Base-by-base conservation (phyloP, 2,888 invertebrate genomes). In the Tuberolachnus salignus region DNA sequence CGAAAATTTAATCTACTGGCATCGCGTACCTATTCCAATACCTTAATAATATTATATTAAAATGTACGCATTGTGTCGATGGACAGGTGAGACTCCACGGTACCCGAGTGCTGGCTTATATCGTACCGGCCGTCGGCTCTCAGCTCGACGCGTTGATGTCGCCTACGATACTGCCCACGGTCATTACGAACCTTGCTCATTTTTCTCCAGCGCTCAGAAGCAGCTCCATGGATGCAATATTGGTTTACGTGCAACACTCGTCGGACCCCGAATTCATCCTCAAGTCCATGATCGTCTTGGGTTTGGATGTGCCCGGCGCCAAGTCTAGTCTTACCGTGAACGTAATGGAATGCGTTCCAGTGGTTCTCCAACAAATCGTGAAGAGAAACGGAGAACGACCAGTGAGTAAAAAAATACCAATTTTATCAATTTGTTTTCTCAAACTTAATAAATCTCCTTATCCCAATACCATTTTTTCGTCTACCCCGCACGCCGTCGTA, bases 141-240 rank as follows among this genome's bases (percentile, higher is more conserved):
- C 89, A 89, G 73, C 88, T 94, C 19, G 91, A 94, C 82, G 88
- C 89, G 81, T 89, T 91, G 80, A 91, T 93, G 87, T 82, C 83
- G 6, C 86, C 87, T 74, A 85, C 86, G 14, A 85, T 91, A 67
- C 85, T 91, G 61, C 89, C 90, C 57, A 91, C 92, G 84, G 87
- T 94, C 72, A 89, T 94, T 46, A 89, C 90, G 82, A 94, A 94
- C 86, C 86, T 95, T 70, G 93, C 94, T 4, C 92, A 94, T 84
- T 88, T 89, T 66, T 92, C 92, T 0, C 93, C 93, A 0, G 92
- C 93, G 0, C 92, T 94, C 0, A 88, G 93, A 16, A 93, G 93
- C 85, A 92, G 92, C 10, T 92, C 93, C 0, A 85, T 93, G 49
- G 94, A 94, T 83, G 91, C 92, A 1, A 85, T 94, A 8, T 88